phyloP scores from a whole-genome alignment of 2,113 vertebrate genomes.

The Steatornis caripensis region DNA sequence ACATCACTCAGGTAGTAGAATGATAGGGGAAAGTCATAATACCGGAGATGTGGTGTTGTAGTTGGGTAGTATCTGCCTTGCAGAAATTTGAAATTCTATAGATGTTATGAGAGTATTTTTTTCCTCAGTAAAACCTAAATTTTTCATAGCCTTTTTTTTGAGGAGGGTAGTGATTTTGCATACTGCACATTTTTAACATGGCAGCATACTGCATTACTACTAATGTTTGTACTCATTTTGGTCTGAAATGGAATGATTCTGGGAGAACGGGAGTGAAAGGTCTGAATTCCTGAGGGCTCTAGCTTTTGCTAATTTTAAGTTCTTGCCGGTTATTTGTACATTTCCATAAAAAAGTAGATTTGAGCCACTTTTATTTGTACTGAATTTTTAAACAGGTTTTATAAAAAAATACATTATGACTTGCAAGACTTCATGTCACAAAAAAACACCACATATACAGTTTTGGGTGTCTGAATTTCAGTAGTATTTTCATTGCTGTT shows the following conservation, averaged over 20 bases:
- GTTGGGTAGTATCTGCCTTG: conserved; percentile 69
- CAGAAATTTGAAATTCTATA: conserved; percentile 64
- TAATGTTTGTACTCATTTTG: not conserved
- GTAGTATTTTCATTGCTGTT: not conserved
- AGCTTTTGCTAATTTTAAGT: not conserved
- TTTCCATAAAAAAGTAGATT: not conserved
- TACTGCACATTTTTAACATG: conserved; percentile 27
- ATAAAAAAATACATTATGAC: not conserved
- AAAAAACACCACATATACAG: not conserved
- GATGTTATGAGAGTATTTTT: conserved; percentile 71
- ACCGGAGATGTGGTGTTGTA: conserved; percentile 50
- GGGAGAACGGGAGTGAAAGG: not conserved
- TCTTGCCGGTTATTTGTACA: not conserved
- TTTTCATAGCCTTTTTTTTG: conserved; percentile 65
- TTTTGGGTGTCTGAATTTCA: not conserved
- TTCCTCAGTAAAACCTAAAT: conserved; percentile 63
- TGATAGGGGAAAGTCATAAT: conserved; percentile 71
- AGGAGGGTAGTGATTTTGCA: conserved; percentile 64
- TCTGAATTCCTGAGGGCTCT: conserved; percentile 6
- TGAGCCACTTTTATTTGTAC: not conserved
- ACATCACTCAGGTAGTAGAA: conserved; percentile 85
- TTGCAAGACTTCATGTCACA: not conserved
- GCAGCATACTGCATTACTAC: conserved; percentile 16
- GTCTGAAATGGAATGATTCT: not conserved
- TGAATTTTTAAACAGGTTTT: not conserved